phyloP scores from a whole-genome alignment of 2,888 invertebrate genomes.

The Erannis defoliaria region DNA sequence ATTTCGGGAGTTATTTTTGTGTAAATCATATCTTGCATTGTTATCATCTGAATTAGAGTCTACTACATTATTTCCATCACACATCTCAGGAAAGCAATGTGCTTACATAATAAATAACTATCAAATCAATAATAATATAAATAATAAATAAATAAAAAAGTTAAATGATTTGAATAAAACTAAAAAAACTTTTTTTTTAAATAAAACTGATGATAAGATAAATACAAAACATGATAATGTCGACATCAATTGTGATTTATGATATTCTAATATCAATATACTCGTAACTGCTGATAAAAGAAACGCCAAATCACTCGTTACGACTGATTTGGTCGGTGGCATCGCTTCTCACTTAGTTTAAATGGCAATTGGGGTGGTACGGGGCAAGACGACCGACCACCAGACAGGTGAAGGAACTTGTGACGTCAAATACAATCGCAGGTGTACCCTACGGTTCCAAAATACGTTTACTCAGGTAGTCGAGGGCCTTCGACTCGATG shows the following conservation, averaged over 20 bases:
- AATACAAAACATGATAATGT: slow-evolving; percentile 17
- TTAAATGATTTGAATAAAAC: slow-evolving; percentile 11
- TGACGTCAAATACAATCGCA: slow-evolving; percentile 65
- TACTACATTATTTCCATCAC: background rate
- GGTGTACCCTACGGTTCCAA: slow-evolving; percentile 65
- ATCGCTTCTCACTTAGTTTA: slow-evolving; percentile 52
- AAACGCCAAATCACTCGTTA: slow-evolving; percentile 43
- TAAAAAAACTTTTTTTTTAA: no score
- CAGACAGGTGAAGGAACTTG: slow-evolving; percentile 73
- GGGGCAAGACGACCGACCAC: slow-evolving; percentile 53
- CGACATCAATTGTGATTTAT: slow-evolving; percentile 24
- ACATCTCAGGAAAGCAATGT: background rate
- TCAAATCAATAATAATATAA: background rate
- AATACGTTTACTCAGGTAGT: slow-evolving; percentile 57
- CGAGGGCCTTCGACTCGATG: no score
- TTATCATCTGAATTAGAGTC: background rate
- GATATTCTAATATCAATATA: slow-evolving; percentile 48
- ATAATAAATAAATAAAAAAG: no score
- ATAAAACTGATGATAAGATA: slow-evolving; percentile 20
- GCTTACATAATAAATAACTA: background rate
- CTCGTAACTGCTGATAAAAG: slow-evolving; percentile 48
- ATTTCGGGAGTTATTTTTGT: slow-evolving; percentile 25
- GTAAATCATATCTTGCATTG: slow-evolving; percentile 16
- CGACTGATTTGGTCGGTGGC: slow-evolving; percentile 45
- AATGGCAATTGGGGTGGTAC: slow-evolving; percentile 53